A percentile compares a stretch with the other conserved stretches of the same genome.
Evolutionary conservation across 2,797 vertebrate genomes (phyloP).

Genomic region (Hafferia zeledoni): DNA sequence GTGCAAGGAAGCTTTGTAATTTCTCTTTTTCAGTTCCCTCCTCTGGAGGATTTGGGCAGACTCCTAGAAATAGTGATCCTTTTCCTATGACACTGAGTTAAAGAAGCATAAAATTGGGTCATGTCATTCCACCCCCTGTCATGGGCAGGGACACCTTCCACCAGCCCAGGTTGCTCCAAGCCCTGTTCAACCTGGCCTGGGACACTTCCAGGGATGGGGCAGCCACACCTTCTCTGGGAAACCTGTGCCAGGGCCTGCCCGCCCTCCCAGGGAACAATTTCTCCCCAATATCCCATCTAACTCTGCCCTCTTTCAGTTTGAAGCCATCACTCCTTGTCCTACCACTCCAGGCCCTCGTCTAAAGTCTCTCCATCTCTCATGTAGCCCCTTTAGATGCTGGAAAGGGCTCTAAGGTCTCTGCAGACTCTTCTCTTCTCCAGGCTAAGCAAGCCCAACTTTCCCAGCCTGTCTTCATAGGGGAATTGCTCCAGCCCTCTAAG

Average conservation of each 20-base stretch:
- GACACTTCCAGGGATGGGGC: not conserved
- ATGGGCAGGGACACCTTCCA: not conserved
- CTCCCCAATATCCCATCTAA: not conserved
- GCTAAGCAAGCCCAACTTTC: not conserved
- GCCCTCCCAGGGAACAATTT: rapidly evolving
- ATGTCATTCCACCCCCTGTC: not conserved
- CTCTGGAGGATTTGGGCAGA: not conserved
- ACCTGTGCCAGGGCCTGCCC: not conserved
- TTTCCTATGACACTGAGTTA: not conserved
- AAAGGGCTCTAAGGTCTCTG: not conserved
- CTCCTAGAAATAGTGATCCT: not conserved
- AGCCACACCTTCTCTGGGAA: not conserved
- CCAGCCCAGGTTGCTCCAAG: not conserved
- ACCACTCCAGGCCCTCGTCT: not conserved
- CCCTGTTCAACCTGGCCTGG: not conserved
- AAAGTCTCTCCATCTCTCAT: not conserved
- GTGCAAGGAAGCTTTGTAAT: rapidly evolving
- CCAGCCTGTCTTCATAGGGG: not conserved
- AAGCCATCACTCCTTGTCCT: not conserved
- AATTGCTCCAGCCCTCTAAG: not conserved
- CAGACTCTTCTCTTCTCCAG: not conserved
- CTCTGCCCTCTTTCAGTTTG: not conserved
- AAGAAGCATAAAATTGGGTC: not conserved
- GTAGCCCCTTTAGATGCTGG: not conserved
- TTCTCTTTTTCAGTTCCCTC: not conserved